These are phyloP conservation scores for Basileuterus tristriatus DNA, from an alignment of 2,797 vertebrate species.

Conservation along the genomic window DNA sequence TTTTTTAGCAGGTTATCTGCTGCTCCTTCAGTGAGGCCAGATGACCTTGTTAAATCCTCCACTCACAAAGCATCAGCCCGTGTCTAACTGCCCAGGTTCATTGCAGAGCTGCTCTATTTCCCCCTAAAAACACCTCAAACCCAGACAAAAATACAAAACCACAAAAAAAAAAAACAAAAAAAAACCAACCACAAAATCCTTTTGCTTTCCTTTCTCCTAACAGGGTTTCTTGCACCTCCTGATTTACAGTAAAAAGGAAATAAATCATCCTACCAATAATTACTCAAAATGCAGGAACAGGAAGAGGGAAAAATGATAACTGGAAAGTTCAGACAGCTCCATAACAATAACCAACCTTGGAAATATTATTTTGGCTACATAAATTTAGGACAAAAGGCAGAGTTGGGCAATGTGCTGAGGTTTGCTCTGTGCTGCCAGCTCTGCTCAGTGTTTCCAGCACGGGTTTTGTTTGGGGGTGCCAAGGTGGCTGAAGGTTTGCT, in stretches of 20 bases:
- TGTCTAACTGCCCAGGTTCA: neutral
- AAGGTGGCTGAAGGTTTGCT: neutral
- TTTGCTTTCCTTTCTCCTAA: neutral
- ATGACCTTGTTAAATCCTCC: neutral
- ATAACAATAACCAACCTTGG: neutral
- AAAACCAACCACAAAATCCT: neutral
- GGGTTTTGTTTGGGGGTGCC: neutral
- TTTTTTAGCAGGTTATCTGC: neutral
- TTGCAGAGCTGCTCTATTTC: neutral
- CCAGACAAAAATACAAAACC: neutral
- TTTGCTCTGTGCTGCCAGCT: neutral
- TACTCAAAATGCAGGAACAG: neutral
- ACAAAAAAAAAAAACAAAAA: fast-evolving
- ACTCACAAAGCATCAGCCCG: neutral
- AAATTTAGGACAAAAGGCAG: neutral
- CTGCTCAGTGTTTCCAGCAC: neutral
- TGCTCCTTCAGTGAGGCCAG: neutral
- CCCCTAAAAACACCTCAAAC: neutral
- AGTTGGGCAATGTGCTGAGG: neutral
- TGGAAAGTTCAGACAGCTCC: neutral
- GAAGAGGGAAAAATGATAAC: neutral
- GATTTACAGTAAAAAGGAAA: neutral
- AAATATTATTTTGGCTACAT: neutral
- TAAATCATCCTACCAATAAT: neutral
- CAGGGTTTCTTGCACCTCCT: neutral